Evolutionary conservation across 2,888 invertebrate genomes (phyloP).

Genomic region (Teinopalpus imperialis): DNA sequence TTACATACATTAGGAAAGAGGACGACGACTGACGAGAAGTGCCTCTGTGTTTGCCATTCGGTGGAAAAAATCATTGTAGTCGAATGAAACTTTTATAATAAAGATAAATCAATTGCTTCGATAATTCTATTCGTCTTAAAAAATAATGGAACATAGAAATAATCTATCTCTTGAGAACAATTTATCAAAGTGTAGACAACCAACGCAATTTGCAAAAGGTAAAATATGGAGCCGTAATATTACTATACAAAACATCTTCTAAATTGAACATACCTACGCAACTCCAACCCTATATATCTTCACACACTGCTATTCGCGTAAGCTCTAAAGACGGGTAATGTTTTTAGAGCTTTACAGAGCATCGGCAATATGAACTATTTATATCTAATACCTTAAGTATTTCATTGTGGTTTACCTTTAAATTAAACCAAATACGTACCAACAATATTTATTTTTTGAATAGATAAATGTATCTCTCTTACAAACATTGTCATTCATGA

Average conservation of each 20-base stretch:
- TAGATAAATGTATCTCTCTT: too few relatives aligned
- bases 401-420: neutral
- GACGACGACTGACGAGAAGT: too few relatives aligned
- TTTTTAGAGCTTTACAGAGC: slow-evolving; percentile 5
- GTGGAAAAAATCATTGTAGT: too few relatives aligned
- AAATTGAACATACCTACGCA: slow-evolving; percentile 12
- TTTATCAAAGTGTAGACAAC: slow-evolving; percentile 15
- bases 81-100: too few relatives aligned
- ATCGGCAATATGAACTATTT: slow-evolving; percentile 10
- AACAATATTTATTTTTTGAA: too few relatives aligned
- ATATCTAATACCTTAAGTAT: slow-evolving; percentile 1
- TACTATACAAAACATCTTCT: neutral
- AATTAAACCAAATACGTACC: too few relatives aligned
- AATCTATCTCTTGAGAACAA: slow-evolving; percentile 15
- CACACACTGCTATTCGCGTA: slow-evolving; percentile 10
- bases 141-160: slow-evolving; percentile 9
- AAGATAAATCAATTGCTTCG: too few relatives aligned
- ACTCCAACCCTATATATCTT: slow-evolving; percentile 8
- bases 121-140: too few relatives aligned
- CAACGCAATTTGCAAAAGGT: slow-evolving; percentile 21
- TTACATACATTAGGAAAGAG: too few relatives aligned
- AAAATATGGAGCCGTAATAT: slow-evolving; percentile 14
- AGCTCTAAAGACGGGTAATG: slow-evolving; percentile 9
- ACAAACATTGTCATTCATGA: too few relatives aligned
- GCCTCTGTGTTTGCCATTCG: too few relatives aligned